Percentiles rank a stretch among this genome's conserved stretches.
Conservation (phyloP, 2,888 invertebrate genomes). For the Leucophenga montana region DNA sequence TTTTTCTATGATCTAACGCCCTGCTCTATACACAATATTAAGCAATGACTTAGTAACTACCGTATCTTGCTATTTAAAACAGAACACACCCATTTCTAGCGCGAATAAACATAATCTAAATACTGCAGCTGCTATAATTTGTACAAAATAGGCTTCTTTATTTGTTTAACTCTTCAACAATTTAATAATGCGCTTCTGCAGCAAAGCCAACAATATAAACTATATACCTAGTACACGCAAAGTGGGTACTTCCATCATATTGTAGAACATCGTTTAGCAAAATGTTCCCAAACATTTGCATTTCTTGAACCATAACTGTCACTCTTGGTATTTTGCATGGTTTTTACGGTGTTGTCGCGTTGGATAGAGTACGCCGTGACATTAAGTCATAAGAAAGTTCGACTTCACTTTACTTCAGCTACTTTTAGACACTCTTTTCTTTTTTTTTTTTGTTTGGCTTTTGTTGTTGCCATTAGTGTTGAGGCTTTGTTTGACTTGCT, state of each 20-base stretch:
- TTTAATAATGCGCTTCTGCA: conserved; percentile 51
- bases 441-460: not conserved
- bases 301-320: conserved; percentile 44
- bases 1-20: too few relatives aligned
- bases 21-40: too few relatives aligned
- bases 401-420: too few relatives aligned
- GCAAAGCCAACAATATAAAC: conserved; percentile 41
- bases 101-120: conserved; percentile 35
- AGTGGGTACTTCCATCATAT: conserved; percentile 52
- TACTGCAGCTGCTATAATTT: conserved; percentile 69
- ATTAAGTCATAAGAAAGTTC: too few relatives aligned
- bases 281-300: not conserved
- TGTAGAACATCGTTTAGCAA: conserved; percentile 21
- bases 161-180: conserved; percentile 55
- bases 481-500: too few relatives aligned
- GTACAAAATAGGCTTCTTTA: conserved; percentile 45
- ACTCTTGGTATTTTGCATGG: conserved; percentile 42
- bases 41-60: too few relatives aligned
- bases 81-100: too few relatives aligned
- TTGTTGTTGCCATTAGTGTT: not conserved
- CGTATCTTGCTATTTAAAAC: too few relatives aligned
- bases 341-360: not conserved
- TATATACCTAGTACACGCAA: too few relatives aligned
- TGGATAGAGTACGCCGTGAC: not conserved
- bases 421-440: not conserved